Evolutionary conservation across 2,113 vertebrate genomes (phyloP).

Genomic region (Chrysemys picta): DNA sequence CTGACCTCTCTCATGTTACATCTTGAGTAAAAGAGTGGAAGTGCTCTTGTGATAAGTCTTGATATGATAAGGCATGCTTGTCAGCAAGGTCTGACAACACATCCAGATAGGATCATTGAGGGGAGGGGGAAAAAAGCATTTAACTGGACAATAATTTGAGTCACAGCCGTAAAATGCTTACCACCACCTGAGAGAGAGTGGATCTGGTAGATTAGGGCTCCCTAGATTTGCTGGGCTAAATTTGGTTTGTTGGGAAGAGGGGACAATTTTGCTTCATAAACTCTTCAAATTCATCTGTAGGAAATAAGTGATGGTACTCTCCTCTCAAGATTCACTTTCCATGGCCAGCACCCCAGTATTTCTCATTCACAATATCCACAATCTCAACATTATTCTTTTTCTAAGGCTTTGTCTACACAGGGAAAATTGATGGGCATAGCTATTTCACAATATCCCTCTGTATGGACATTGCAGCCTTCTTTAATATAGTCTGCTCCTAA

Average conservation of each 20-base stretch:
- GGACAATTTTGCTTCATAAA: background rate
- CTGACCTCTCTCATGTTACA: background rate
- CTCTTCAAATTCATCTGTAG: background rate
- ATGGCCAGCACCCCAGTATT: background rate
- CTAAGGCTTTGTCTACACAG: background rate
- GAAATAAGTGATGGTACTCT: background rate
- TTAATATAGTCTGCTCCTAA: background rate
- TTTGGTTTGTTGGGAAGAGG: background rate
- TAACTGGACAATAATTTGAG: background rate
- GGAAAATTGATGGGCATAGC: background rate
- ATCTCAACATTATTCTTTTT: background rate
- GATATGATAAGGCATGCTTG: background rate
- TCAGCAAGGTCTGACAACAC: background rate
- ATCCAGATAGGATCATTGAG: background rate
- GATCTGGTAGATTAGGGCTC: background rate
- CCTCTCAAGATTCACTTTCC: background rate
- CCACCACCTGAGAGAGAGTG: accelerated
- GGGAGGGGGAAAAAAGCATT: background rate
- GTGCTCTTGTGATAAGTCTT: background rate
- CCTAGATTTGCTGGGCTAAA: background rate
- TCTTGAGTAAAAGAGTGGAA: background rate
- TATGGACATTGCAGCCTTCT: background rate
- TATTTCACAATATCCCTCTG: background rate
- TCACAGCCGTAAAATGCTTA: background rate
- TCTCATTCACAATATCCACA: background rate